Percentiles rank a stretch among this genome's conserved stretches.
Evolutionary conservation across 2,888 invertebrate genomes (phyloP).

Genomic region (Falcaria lacertinaria): DNA sequence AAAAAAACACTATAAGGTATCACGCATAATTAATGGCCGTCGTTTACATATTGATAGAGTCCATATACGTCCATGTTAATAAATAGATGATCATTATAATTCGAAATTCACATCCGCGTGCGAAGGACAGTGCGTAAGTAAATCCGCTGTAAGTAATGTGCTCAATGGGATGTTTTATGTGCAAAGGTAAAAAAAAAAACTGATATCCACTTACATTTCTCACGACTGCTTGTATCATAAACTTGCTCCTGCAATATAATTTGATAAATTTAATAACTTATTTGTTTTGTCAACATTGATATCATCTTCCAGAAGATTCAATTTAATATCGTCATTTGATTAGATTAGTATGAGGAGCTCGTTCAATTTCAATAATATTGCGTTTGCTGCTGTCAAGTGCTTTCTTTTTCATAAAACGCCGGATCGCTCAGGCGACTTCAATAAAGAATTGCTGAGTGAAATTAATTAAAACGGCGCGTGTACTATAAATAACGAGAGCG

Average conservation of each 20-base stretch:
- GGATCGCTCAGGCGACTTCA: slow-evolving; percentile 13
- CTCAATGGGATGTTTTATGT: background rate
- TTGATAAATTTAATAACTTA: too few species aligned
- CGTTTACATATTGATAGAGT: background rate
- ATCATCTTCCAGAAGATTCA: too few species aligned
- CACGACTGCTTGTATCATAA: too few species aligned
- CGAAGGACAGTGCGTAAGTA: background rate
- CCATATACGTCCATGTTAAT: background rate
- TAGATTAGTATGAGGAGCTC: background rate
- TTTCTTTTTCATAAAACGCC: slow-evolving; percentile 3
- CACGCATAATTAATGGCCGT: background rate
- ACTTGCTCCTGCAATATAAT: too few species aligned
- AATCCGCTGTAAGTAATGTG: background rate
- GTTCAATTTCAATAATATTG: background rate
- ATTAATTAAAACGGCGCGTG: slow-evolving; percentile 39
- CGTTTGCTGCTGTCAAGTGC: background rate
- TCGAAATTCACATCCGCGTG: background rate
- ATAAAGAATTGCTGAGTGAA: slow-evolving; percentile 33
- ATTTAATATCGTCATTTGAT: background rate
- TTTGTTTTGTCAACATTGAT: too few species aligned
- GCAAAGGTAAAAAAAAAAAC: too few species aligned
- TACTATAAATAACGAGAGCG: slow-evolving; percentile 37
- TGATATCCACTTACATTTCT: too few species aligned
- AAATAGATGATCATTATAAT: background rate
- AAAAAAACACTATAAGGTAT: too few species aligned